These are phyloP conservation scores for Rhogogaster chlorosoma DNA, from an alignment of 2,888 invertebrate genomes.

Conservation along the genomic window DNA sequence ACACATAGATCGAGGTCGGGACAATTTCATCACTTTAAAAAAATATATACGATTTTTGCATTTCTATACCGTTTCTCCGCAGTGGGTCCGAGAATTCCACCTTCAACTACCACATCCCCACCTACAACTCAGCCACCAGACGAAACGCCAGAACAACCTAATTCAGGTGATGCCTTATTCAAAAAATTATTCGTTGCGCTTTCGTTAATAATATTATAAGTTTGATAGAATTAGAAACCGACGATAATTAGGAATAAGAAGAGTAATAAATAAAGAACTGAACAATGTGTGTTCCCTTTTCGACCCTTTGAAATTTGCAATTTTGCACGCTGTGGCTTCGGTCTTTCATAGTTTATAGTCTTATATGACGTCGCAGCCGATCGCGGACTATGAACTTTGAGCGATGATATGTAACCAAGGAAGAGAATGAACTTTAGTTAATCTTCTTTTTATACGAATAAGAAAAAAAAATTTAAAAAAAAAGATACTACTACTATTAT, in stretches of 20 bases:
- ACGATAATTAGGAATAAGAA: not conserved
- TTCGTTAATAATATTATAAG: not conserved
- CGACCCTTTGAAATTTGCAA: not conserved
- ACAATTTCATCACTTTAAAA: not conserved
- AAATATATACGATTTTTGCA: not conserved
- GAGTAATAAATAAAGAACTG: not conserved
- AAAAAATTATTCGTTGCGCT: not conserved
- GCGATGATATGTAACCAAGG: not conserved
- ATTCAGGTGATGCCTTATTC: not conserved
- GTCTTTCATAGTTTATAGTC: not conserved
- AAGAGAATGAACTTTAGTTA: not conserved
- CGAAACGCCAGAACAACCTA: not conserved
- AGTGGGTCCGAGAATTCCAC: slow-evolving; percentile 2
- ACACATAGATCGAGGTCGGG: not conserved
- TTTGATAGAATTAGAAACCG: not conserved
- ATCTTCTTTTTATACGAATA: not conserved
- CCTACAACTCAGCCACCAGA: slow-evolving; percentile 8
- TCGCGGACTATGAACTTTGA: not conserved
- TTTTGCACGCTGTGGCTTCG: not conserved
- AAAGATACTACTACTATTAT: slow-evolving; percentile 51
- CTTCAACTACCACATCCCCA: not conserved
- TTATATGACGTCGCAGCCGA: not conserved
- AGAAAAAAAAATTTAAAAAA: slow-evolving; percentile 52
- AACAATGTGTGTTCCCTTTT: no score
- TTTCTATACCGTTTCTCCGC: not conserved